Evolutionary conservation across 2,113 vertebrate genomes (phyloP).

Genomic region (Aegotheles bennettii): DNA sequence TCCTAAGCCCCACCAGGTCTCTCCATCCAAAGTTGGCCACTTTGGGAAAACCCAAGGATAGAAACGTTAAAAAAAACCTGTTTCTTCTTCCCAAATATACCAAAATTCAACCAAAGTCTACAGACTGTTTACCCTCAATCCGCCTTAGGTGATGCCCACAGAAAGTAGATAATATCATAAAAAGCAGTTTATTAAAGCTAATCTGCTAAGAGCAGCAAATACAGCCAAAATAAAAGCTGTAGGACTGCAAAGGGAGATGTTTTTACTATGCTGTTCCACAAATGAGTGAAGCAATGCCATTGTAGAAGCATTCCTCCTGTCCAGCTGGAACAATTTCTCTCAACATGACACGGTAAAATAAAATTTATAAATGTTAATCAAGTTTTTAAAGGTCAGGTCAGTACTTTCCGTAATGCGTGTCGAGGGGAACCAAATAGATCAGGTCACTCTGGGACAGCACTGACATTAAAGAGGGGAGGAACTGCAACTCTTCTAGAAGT

Average conservation of each 20-base stretch:
- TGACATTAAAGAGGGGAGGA: conserved; percentile 60
- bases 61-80: not conserved
- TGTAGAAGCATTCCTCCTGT: not conserved
- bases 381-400: conserved; percentile 71
- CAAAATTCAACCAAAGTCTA: not conserved
- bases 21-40: fast-evolving
- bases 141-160: not conserved
- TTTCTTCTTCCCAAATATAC: not conserved
- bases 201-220: not conserved
- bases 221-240: not conserved
- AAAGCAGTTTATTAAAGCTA: not conserved
- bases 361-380: conserved; percentile 70
- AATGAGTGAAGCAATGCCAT: not conserved
- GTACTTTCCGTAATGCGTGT: conserved; percentile 17
- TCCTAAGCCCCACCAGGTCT: not conserved
- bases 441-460: conserved; percentile 54
- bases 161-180: not conserved
- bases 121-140: not conserved
- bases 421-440: conserved; percentile 29
- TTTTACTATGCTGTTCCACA: not conserved
- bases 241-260: not conserved
- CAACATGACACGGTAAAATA: conserved; percentile 42
- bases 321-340: not conserved
- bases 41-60: not conserved
- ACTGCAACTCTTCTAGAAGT: not conserved